phyloP scores from a whole-genome alignment of 2,888 invertebrate genomes.

The Acanthosepion lycidas region DNA sequence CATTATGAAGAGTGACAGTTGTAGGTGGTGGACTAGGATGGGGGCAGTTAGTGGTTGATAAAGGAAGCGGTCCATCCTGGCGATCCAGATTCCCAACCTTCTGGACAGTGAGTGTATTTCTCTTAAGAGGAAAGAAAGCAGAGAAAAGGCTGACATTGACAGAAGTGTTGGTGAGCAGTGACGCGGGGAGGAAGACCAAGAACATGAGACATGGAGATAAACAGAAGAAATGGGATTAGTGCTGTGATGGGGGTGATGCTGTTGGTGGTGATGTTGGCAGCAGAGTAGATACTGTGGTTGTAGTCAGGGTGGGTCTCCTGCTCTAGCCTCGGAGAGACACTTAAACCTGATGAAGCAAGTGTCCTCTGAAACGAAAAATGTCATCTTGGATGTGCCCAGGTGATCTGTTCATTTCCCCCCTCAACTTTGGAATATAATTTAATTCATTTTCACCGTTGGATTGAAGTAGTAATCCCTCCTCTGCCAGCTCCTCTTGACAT shows the following conservation, averaged over 20 bases:
- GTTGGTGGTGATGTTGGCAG: no score
- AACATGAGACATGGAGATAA: neutral
- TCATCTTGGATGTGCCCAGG: neutral
- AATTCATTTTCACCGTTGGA: constrained; percentile 33
- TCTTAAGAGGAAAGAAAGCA: neutral
- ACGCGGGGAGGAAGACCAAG: neutral
- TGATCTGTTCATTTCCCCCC: neutral
- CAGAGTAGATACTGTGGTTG: no score
- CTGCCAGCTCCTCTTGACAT: neutral
- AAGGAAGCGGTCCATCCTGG: neutral
- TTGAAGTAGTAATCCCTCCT: neutral
- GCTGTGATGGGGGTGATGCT: neutral
- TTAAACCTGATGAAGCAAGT: constrained; percentile 11
- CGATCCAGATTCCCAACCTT: neutral
- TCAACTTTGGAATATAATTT: neutral
- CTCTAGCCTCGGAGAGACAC: neutral
- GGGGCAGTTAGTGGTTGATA: neutral
- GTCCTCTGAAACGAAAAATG: neutral
- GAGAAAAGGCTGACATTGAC: neutral
- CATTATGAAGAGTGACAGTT: constrained; percentile 17
- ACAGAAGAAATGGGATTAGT: neutral
- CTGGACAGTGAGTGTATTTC: neutral
- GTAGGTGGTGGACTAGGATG: neutral
- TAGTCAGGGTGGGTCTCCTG: neutral
- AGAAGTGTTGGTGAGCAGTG: neutral